phyloP scores from a whole-genome alignment of 2,113 vertebrate genomes.

The Megaceryle maxima region DNA sequence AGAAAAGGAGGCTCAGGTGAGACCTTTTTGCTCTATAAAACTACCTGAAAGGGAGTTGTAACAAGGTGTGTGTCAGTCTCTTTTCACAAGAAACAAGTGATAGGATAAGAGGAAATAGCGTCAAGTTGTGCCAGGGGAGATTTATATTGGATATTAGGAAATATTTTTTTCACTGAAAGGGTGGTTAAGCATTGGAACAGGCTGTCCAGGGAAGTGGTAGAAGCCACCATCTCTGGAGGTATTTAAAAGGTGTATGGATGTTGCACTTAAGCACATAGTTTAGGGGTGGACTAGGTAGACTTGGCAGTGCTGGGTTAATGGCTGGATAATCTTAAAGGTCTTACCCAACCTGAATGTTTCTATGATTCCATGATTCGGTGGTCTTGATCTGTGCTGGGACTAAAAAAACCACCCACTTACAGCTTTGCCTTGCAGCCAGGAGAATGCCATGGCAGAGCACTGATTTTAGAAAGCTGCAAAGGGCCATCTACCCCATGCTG shows the following conservation, averaged over 20 bases:
- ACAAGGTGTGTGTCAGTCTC: accelerated
- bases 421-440: neutral
- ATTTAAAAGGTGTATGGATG: neutral
- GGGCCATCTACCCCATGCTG: neutral
- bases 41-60: neutral
- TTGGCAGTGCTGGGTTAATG: too few relatives aligned
- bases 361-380: neutral
- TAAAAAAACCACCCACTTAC: neutral
- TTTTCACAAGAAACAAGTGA: neutral
- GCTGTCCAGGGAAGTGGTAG: neutral
- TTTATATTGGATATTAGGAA: neutral
- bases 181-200: neutral
- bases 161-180: neutral
- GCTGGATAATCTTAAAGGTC: neutral
- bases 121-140: neutral
- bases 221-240: neutral
- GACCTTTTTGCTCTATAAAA: neutral
- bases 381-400: neutral
- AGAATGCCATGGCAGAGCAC: neutral
- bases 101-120: neutral
- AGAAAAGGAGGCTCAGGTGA: neutral
- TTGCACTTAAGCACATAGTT: neutral
- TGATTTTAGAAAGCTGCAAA: neutral
- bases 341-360: neutral
- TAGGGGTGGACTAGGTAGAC: neutral